A percentile compares a stretch with the other conserved stretches of the same genome.
phyloP scores from a whole-genome alignment of 2,888 invertebrate genomes.

The Eupelmus urozonus region DNA sequence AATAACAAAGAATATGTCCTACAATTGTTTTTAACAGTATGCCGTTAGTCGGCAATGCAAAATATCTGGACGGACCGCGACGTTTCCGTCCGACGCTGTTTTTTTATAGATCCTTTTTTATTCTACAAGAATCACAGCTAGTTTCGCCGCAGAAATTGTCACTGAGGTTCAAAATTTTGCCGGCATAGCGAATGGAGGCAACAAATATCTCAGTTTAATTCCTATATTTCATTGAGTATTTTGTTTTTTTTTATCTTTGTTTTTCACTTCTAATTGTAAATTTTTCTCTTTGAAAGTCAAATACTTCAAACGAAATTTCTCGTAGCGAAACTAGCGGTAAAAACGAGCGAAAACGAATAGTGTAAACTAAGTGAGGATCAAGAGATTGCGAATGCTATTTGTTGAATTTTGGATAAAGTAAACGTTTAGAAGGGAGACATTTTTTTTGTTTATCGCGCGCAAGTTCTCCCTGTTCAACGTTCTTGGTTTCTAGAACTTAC shows the following conservation, averaged over 20 bases:
- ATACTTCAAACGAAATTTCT: constrained; percentile 38
- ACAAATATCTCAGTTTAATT: background rate
- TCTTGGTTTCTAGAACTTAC: constrained; percentile 51
- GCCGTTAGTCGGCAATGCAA: constrained; percentile 52
- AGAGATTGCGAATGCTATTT: constrained; percentile 52
- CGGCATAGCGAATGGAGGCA: constrained; percentile 9
- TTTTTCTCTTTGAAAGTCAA: constrained; percentile 6
- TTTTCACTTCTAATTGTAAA: constrained; percentile 23
- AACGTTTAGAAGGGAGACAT: constrained; percentile 32
- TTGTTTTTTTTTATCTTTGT: constrained; percentile 26
- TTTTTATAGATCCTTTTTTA: constrained; percentile 60
- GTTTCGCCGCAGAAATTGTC: constrained; percentile 47
- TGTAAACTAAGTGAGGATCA: constrained; percentile 50
- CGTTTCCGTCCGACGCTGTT: constrained; percentile 57
- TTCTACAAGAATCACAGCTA: constrained; percentile 54
- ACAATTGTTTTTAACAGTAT: constrained; percentile 59
- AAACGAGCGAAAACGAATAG: constrained; percentile 44
- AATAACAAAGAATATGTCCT: constrained; percentile 51
- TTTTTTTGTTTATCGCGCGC: constrained; percentile 48
- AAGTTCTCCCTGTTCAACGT: constrained; percentile 48
- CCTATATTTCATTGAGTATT: background rate
- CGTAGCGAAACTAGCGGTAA: constrained; percentile 54
- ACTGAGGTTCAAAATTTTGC: constrained; percentile 22
- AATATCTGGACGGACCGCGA: constrained; percentile 53
- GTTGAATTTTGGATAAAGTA: constrained; percentile 50